Conservation (phyloP, 2,797 vertebrate species). For the Scyliorhinus canicula region DNA sequence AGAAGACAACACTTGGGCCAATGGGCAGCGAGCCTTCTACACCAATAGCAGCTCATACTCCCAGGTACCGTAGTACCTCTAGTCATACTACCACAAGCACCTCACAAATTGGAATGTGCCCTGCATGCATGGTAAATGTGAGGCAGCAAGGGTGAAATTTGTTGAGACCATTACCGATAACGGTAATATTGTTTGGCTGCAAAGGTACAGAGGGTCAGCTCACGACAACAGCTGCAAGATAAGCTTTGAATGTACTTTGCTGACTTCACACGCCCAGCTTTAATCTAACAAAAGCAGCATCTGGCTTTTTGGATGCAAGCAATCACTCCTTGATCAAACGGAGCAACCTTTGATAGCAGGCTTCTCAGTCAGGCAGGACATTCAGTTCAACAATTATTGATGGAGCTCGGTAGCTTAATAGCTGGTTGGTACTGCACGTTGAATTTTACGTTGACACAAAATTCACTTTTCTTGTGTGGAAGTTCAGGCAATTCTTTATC, state of each 20-base stretch:
- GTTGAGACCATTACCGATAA: neutral
- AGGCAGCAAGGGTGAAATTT: neutral
- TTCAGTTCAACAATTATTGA: neutral
- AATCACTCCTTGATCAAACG: conserved; percentile 14
- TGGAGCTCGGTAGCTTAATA: neutral
- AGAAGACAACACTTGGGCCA: no score
- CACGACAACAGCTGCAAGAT: neutral
- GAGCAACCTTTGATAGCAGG: neutral
- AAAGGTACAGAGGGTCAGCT: neutral
- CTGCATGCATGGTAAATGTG: neutral
- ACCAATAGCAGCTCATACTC: no score
- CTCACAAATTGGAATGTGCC: neutral
- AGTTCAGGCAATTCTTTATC: neutral
- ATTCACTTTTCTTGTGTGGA: neutral
- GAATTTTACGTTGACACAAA: neutral
- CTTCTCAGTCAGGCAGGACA: neutral
- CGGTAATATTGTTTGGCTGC: neutral
- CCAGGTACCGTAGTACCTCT: no score
- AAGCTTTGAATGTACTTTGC: neutral
- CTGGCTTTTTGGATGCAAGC: neutral
- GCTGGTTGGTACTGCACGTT: neutral
- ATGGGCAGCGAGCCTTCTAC: no score
- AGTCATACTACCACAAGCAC: no score
- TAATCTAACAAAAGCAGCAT: conserved; percentile 2
- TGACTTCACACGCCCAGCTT: neutral